phyloP scores from a whole-genome alignment of 2,797 vertebrate genomes.

The Rhinophrynus dorsalis region DNA sequence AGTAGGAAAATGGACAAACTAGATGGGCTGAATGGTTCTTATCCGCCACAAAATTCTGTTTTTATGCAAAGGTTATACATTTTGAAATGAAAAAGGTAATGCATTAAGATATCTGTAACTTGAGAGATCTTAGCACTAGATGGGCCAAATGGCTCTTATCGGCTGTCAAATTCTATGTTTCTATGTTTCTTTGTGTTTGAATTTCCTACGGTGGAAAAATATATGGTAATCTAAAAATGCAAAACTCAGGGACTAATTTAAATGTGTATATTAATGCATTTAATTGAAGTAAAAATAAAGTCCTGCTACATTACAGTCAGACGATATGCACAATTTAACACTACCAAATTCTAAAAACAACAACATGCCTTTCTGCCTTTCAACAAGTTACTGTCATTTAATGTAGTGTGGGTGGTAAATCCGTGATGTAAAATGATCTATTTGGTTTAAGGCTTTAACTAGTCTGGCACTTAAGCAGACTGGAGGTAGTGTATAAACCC shows the following conservation, averaged over 20 bases:
- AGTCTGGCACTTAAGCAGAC: constrained; percentile 27
- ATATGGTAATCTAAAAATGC: not conserved
- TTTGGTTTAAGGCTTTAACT: constrained; percentile 36
- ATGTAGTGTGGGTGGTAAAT: constrained; percentile 34
- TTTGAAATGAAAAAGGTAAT: too few relatives aligned
- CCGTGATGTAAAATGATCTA: constrained; percentile 21
- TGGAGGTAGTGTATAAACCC: constrained; percentile 7
- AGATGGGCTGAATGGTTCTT: too few relatives aligned
- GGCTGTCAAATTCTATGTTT: too few relatives aligned
- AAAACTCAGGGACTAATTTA: not conserved
- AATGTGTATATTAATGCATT: not conserved
- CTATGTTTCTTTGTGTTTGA: too few relatives aligned
- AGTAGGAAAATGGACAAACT: too few relatives aligned
- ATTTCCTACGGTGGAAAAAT: not conserved
- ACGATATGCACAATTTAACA: constrained; percentile 24
- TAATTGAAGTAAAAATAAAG: not conserved
- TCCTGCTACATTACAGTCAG: constrained; percentile 7
- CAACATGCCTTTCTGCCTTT: constrained; percentile 15
- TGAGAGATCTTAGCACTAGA: too few relatives aligned
- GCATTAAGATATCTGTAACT: too few relatives aligned
- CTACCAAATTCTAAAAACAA: constrained; percentile 5
- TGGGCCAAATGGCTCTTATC: too few relatives aligned
- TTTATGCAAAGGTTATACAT: too few relatives aligned
- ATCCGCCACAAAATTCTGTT: too few relatives aligned
- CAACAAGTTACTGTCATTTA: constrained; percentile 23